Evolutionary conservation across 2,797 vertebrate genomes (phyloP).

Genomic region (Spinus pinus): DNA sequence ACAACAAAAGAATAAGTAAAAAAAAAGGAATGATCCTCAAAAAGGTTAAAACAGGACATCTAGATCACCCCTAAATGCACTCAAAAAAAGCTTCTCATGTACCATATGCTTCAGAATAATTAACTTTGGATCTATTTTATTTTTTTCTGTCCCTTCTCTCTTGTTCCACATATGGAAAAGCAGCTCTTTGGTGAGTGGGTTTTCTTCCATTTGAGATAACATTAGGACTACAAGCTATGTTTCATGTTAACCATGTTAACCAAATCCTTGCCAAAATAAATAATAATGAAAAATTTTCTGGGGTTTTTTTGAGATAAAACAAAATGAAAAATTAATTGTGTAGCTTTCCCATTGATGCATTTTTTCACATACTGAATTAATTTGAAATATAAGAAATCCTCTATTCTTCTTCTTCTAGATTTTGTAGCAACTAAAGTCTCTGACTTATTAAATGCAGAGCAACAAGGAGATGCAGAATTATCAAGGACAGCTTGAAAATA

Average conservation of each 20-base stretch:
- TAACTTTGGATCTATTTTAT: background rate
- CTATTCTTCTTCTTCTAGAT: background rate
- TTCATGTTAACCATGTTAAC: background rate
- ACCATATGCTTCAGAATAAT: background rate
- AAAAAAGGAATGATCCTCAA: background rate
- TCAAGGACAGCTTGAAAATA: background rate
- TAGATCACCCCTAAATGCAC: background rate
- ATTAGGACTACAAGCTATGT: background rate
- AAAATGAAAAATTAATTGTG: background rate
- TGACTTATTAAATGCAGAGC: background rate
- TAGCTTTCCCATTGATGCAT: background rate
- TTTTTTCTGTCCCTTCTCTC: background rate
- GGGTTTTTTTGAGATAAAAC: background rate
- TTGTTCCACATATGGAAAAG: background rate
- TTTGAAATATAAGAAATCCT: background rate
- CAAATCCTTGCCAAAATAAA: background rate
- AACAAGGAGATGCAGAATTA: background rate
- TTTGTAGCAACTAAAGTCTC: background rate
- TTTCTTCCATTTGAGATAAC: background rate
- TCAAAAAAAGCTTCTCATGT: background rate
- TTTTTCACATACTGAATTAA: background rate
- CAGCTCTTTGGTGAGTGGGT: background rate
- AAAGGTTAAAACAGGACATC: background rate
- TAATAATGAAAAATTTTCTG: background rate
- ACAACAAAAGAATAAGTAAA: background rate